These are phyloP conservation scores for Platysteira castanea DNA, from an alignment of 2,113 vertebrate genomes.

Conservation along the genomic window DNA sequence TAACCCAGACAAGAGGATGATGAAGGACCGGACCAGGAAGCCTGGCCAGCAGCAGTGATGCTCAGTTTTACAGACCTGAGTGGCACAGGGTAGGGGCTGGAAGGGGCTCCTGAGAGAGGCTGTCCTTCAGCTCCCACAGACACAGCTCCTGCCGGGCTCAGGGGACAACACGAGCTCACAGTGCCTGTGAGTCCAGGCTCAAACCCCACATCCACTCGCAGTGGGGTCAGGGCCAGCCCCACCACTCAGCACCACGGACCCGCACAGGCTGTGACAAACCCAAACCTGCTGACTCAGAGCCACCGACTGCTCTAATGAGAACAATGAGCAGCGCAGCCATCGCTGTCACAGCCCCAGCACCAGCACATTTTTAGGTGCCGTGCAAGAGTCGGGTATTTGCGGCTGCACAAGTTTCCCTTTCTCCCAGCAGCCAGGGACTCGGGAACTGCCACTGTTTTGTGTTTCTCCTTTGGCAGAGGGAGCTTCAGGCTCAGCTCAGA, in stretches of 20 bases:
- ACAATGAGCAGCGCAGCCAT: constrained; percentile 1
- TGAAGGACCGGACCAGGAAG: fast-evolving
- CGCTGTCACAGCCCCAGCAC: not conserved
- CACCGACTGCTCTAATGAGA: not conserved
- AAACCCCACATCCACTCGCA: fast-evolving
- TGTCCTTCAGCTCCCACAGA: not conserved
- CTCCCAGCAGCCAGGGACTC: not conserved
- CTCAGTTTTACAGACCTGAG: not conserved
- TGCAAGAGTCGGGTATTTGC: not conserved
- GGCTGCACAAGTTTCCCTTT: not conserved
- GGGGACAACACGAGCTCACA: not conserved
- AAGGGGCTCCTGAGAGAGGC: not conserved
- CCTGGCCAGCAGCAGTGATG: not conserved
- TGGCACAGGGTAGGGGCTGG: not conserved
- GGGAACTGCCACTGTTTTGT: fast-evolving
- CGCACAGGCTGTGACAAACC: not conserved
- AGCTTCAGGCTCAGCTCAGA: not conserved
- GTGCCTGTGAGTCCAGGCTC: fast-evolving
- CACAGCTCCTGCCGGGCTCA: not conserved
- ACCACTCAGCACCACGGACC: not conserved
- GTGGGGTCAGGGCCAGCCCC: not conserved
- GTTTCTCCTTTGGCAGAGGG: not conserved
- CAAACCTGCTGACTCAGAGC: constrained; percentile 53
- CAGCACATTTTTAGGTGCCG: not conserved
- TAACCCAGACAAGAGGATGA: not conserved